Conservation (phyloP, 2,797 vertebrate genomes). For the Cyprinodon diabolis region DNA sequence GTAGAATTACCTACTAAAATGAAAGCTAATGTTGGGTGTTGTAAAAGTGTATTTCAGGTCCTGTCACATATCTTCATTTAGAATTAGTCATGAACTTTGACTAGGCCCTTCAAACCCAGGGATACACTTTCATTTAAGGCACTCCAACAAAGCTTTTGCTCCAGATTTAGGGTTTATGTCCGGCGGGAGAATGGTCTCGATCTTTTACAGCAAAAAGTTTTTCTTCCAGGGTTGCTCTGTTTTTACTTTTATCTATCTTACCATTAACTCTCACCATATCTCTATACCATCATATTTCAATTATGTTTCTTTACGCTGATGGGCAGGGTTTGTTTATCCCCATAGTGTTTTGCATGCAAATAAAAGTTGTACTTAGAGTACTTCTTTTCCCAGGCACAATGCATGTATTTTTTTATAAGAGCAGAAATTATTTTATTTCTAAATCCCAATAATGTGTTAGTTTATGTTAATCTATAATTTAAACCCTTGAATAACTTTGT, state of each 20-base stretch:
- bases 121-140: neutral
- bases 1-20: neutral
- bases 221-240: no score
- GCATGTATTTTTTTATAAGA: neutral
- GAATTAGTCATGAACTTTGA: neutral
- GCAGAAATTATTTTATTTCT: neutral
- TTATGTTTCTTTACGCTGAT: neutral
- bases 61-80: no score
- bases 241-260: neutral
- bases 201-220: no score
- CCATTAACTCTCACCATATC: neutral
- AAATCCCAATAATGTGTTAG: neutral
- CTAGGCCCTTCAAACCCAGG: neutral
- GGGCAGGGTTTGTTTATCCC: neutral
- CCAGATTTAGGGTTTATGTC: neutral
- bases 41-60: neutral
- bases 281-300: neutral
- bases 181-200: no score
- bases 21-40: neutral
- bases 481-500: neutral
- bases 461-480: neutral
- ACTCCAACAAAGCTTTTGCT: neutral
- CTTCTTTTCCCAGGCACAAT: neutral
- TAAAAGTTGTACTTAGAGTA: neutral
- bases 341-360: neutral